Conservation (phyloP, 2,888 invertebrate species). For the Chymomyza amoena region DNA sequence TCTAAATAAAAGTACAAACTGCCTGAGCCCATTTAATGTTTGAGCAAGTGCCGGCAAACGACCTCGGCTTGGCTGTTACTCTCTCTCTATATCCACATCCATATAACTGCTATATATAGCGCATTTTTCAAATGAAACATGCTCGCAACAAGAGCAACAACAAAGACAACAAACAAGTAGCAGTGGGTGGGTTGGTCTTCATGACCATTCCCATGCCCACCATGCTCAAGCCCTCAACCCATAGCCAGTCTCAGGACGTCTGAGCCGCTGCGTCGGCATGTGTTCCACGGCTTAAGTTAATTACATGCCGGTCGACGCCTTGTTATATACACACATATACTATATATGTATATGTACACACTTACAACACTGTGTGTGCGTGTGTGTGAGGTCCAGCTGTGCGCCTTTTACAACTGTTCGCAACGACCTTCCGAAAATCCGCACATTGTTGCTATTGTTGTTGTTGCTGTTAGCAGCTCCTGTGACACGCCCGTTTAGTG, state of each 20-base stretch:
- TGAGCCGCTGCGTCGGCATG: conserved; percentile 37
- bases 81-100: conserved; percentile 14
- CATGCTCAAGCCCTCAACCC: conserved; percentile 16
- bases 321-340: conserved; percentile 27
- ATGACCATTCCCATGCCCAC: background rate
- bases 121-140: conserved; percentile 3
- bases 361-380: background rate
- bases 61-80: conserved; percentile 40
- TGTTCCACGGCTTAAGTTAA: conserved; percentile 63
- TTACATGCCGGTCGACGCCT: conserved; percentile 70
- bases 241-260: background rate
- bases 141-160: background rate
- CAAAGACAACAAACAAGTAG: background rate
- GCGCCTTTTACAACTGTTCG: conserved; percentile 62
- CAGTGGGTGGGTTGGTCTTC: conserved; percentile 7
- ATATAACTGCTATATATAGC: conserved; percentile 7
- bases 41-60: conserved; percentile 62
- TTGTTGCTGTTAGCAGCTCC: conserved; percentile 32
- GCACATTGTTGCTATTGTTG: conserved; percentile 26
- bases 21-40: conserved; percentile 25
- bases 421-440: conserved; percentile 66
- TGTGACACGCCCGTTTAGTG: conserved; percentile 69
- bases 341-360: conserved; percentile 11
- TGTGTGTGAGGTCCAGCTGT: conserved; percentile 55
- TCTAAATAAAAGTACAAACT: background rate